Conservation (phyloP, 2,888 invertebrate genomes). For the Rhyacophila evoluta region DNA sequence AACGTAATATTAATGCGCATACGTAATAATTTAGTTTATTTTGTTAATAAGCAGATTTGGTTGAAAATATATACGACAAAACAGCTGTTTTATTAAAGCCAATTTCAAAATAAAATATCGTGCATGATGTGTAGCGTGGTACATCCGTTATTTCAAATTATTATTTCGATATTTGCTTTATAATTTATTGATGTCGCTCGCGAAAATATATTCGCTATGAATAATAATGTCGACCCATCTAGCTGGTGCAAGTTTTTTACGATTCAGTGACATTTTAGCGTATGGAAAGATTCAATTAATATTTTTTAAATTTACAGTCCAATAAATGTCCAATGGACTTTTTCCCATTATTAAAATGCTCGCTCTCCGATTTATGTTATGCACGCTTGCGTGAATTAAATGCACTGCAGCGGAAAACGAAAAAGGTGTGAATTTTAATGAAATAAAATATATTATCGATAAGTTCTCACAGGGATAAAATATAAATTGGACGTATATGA, state of each 20-base stretch:
- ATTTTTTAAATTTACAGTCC: slow-evolving; percentile 51
- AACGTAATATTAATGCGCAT: too few relatives aligned
- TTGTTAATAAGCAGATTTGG: too few relatives aligned
- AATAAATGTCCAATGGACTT: slow-evolving; percentile 45
- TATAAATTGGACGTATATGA: too few relatives aligned
- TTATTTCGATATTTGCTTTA: background rate
- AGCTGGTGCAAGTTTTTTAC: slow-evolving; percentile 37
- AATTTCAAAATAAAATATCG: background rate
- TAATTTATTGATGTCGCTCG: slow-evolving; percentile 29
- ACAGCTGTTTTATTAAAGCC: background rate
- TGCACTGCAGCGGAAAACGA: slow-evolving; percentile 34
- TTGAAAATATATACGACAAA: too few relatives aligned
- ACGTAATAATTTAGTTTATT: too few relatives aligned
- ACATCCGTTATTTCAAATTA: background rate
- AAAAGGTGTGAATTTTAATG: slow-evolving; percentile 23
- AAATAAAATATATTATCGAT: background rate
- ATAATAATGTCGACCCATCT: slow-evolving; percentile 35
- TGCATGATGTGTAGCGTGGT: background rate
- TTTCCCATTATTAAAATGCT: slow-evolving; percentile 46
- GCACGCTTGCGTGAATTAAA: slow-evolving; percentile 44
- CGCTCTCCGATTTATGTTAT: slow-evolving; percentile 30
- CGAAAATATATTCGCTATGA: slow-evolving; percentile 1
- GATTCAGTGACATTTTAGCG: slow-evolving; percentile 38
- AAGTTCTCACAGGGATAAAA: too few relatives aligned
- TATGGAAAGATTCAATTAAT: slow-evolving; percentile 51